These are phyloP conservation scores for Poliocrania exsul DNA, from an alignment of 2,797 vertebrate species.

Conservation along the genomic window DNA sequence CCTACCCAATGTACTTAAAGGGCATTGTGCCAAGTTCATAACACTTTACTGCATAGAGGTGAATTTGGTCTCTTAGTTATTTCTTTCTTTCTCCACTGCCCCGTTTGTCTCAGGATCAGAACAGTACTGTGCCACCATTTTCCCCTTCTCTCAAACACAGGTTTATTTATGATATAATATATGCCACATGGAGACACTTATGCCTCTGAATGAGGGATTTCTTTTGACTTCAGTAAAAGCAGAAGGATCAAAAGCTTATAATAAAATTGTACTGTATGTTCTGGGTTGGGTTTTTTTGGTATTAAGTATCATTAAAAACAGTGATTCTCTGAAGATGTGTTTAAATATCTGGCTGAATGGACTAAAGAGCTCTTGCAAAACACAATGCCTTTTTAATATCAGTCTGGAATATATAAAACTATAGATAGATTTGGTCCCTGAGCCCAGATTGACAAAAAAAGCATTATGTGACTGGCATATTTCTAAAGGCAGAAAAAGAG, in stretches of 20 bases:
- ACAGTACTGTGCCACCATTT: neutral
- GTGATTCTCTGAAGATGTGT: neutral
- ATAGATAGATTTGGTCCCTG: neutral
- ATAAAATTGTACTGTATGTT: neutral
- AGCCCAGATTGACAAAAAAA: neutral
- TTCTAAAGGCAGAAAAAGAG: neutral
- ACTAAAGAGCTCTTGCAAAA: neutral
- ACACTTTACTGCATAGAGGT: rapidly evolving
- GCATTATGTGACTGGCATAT: neutral
- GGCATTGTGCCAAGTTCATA: rapidly evolving
- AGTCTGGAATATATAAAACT: neutral
- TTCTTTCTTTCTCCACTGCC: neutral
- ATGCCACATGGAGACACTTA: neutral
- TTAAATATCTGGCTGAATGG: neutral
- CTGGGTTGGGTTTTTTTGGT: neutral
- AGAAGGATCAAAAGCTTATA: conserved; percentile 1
- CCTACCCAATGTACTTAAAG: neutral
- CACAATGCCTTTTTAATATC: neutral
- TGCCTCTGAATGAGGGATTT: neutral
- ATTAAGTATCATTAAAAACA: neutral
- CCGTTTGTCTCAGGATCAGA: neutral
- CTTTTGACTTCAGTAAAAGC: neutral
- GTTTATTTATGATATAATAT: neutral
- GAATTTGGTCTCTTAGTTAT: neutral
- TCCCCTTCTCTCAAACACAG: neutral